A percentile compares a stretch with the other conserved stretches of the same genome.
phyloP scores from a whole-genome alignment of 2,888 invertebrate genomes.

The Epicampocera succincta region DNA sequence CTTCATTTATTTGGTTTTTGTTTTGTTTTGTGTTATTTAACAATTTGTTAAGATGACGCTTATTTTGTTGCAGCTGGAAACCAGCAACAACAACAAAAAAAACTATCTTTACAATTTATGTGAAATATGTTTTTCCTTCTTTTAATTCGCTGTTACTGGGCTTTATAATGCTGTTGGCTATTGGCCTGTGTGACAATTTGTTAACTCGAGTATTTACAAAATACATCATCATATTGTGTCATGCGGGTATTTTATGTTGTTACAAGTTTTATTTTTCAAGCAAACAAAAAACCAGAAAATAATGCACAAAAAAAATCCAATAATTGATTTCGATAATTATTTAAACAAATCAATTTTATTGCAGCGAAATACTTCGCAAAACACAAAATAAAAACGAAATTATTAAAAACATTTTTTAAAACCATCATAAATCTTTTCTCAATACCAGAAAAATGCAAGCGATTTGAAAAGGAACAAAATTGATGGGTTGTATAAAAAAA shows the following conservation, averaged over 20 bases:
- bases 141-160: too few species aligned
- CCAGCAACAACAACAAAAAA: slow-evolving; percentile 9
- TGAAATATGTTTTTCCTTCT: slow-evolving; percentile 54
- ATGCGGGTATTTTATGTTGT: slow-evolving; percentile 22
- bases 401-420: slow-evolving; percentile 7
- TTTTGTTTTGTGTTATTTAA: slow-evolving; percentile 35
- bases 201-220: slow-evolving; percentile 63
- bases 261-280: slow-evolving; percentile 4
- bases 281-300: neutral
- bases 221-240: slow-evolving; percentile 52
- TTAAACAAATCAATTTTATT: slow-evolving; percentile 53
- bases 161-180: slow-evolving; percentile 15
- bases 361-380: neutral
- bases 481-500: neutral
- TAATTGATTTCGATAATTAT: slow-evolving; percentile 59
- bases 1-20: slow-evolving; percentile 54
- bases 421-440: neutral
- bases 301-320: slow-evolving; percentile 11
- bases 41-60: slow-evolving; percentile 70
- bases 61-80: slow-evolving; percentile 59
- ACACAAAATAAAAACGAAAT: neutral
- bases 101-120: slow-evolving; percentile 51
- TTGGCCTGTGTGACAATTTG: slow-evolving; percentile 62
- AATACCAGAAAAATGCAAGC: neutral
- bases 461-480: neutral